phyloP scores from a whole-genome alignment of 1,140 invertebrate species.

The Schlechtendalia chinensis region DNA sequence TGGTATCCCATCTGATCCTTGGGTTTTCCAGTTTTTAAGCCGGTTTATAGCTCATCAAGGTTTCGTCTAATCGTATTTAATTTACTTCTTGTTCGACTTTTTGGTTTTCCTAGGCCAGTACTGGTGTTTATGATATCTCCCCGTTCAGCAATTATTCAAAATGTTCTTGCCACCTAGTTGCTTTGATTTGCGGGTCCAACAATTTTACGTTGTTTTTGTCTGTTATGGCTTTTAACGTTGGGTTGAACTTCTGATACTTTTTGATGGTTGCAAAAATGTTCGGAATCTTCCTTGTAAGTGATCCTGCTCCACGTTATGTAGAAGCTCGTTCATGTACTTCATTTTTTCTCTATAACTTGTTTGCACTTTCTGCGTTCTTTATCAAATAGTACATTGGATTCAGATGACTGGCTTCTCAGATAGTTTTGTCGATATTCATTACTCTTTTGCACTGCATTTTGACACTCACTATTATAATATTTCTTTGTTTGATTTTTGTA shows the following conservation, averaged over 20 bases:
- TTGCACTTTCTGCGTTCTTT: not conserved
- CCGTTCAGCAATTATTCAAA: not conserved
- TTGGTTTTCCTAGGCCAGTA: not conserved
- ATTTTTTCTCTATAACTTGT: not conserved
- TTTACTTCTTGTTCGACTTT: not conserved
- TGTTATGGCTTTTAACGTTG: constrained; percentile 16
- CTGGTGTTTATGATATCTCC: not conserved
- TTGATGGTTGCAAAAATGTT: not conserved
- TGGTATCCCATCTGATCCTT: not conserved
- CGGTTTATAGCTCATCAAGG: not conserved
- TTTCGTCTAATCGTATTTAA: not conserved
- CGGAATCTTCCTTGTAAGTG: not conserved
- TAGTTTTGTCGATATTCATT: not conserved
- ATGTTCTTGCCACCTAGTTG: not conserved
- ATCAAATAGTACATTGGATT: not conserved
- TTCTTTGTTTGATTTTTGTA: not conserved
- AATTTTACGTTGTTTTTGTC: not conserved
- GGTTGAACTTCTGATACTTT: not conserved
- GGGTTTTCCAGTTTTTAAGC: not conserved
- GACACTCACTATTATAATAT: not conserved
- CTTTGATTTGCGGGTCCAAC: not conserved
- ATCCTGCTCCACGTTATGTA: not conserved
- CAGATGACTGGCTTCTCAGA: constrained; percentile 4
- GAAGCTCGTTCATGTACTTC: not conserved
- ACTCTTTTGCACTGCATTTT: constrained; percentile 5